A percentile compares a stretch with the other conserved stretches of the same genome.
Conservation (phyloP, 2,113 vertebrate genomes). For the Paracanthobrama guichenoti region DNA sequence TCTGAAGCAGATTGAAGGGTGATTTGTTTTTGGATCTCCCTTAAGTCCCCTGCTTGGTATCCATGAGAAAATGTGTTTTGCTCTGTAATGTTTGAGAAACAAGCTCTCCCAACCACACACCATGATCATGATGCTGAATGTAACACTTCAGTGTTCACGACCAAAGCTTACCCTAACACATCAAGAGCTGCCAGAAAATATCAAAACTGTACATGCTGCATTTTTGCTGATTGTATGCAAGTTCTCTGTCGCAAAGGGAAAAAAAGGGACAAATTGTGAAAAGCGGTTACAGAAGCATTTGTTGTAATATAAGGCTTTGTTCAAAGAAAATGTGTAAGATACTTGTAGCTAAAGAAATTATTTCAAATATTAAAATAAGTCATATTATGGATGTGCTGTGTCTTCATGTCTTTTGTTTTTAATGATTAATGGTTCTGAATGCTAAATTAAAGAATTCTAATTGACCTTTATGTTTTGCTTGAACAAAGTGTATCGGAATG, state of each 20-base stretch:
- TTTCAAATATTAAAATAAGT: conserved; percentile 53
- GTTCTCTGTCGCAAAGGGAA: neutral
- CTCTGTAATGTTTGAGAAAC: conserved; percentile 4
- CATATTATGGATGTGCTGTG: conserved; percentile 4
- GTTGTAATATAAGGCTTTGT: conserved; percentile 54
- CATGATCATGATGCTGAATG: conserved; percentile 33
- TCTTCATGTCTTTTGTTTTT: neutral
- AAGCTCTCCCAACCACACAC: conserved; percentile 14
- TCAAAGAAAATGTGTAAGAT: conserved; percentile 45
- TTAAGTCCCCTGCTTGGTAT: neutral
- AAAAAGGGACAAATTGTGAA: neutral
- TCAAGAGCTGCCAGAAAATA: conserved; percentile 9
- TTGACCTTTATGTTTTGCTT: neutral
- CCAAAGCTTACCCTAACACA: conserved; percentile 36
- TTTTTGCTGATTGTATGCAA: conserved; percentile 17
- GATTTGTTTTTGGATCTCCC: neutral
- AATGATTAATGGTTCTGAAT: neutral
- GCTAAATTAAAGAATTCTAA: neutral
- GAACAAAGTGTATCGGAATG: no score
- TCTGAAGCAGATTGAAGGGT: neutral
- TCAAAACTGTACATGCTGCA: conserved; percentile 23
- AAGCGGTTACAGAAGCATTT: neutral
- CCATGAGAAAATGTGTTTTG: conserved; percentile 10
- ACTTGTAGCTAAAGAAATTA: conserved; percentile 45
- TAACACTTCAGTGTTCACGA: conserved; percentile 29